Evolutionary conservation across 30 jellyfish, hydroid and myxozoan species (phyloP).

Genomic region (Chrysaora quinquecirrha): DNA sequence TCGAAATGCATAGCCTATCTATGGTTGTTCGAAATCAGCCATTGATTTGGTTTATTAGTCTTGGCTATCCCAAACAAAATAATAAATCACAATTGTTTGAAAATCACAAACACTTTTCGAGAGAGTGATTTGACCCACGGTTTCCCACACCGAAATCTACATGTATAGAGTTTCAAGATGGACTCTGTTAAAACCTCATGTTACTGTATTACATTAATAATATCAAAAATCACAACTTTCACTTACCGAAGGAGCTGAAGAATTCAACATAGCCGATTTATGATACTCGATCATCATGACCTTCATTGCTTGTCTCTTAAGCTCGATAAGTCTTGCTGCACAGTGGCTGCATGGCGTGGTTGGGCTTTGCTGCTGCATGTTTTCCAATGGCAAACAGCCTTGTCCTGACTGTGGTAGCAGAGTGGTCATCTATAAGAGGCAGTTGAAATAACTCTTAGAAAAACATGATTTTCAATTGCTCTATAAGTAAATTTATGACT

Average conservation of each 20-base stretch:
- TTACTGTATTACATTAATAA: too few relatives aligned
- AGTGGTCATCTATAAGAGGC: slow-evolving; percentile 61
- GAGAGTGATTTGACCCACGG: too few relatives aligned
- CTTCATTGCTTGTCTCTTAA: slow-evolving; percentile 94
- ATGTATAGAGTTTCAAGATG: too few relatives aligned
- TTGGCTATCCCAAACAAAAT: too few relatives aligned
- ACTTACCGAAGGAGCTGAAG: slow-evolving; percentile 89
- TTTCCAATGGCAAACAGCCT: slow-evolving; percentile 64
- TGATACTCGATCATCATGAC: slow-evolving; percentile 88
- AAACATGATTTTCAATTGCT: slow-evolving; percentile 23
- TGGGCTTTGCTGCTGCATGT: slow-evolving; percentile 23
- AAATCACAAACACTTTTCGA: too few relatives aligned
- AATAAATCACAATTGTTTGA: too few relatives aligned
- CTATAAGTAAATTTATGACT: slow-evolving; percentile 46
- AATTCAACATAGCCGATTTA: slow-evolving; percentile 61
- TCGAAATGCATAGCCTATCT: too few relatives aligned
- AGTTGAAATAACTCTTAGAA: neutral
- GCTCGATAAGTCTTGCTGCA: slow-evolving; percentile 80
- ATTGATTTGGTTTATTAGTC: too few relatives aligned
- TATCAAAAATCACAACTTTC: too few relatives aligned
- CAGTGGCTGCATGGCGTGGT: slow-evolving; percentile 76
- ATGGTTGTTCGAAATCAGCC: too few relatives aligned
- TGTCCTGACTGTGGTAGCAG: slow-evolving; percentile 57
- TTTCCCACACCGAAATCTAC: too few relatives aligned
- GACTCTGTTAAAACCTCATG: too few relatives aligned